Conservation (phyloP, 1,140 invertebrate species). For the Papilio machaon region DNA sequence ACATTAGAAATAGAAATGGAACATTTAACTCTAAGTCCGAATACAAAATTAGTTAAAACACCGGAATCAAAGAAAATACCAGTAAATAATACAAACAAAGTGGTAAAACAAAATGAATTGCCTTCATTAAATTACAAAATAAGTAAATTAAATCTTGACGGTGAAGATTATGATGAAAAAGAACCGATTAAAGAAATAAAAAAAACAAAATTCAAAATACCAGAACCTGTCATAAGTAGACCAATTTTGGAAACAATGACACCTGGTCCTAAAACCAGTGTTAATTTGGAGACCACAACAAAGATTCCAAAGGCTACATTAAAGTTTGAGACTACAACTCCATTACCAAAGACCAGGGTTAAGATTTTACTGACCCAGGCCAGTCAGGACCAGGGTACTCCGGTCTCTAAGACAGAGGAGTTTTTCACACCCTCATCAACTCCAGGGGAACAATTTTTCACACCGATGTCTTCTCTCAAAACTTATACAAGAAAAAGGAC, state of each 20-base stretch:
- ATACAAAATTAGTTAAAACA: constrained; percentile 49
- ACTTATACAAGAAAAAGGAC: constrained; percentile 55
- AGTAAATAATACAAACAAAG: constrained; percentile 43
- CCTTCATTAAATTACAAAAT: constrained; percentile 60
- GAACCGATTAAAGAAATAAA: constrained; percentile 42
- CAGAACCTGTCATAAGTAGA: constrained; percentile 54
- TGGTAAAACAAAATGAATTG: constrained; percentile 62
- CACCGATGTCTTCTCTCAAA: constrained; percentile 59
- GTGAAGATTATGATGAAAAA: constrained; percentile 45
- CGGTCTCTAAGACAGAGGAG: constrained; percentile 45
- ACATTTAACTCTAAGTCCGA: constrained; percentile 52
- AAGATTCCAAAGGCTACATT: background rate
- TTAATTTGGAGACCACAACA: background rate
- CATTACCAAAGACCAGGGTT: constrained; percentile 49
- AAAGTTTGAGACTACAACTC: constrained; percentile 55
- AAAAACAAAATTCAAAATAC: constrained; percentile 64
- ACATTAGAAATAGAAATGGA: constrained; percentile 61
- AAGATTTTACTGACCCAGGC: constrained; percentile 48
- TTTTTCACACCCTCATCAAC: constrained; percentile 65
- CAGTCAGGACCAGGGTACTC: constrained; percentile 28
- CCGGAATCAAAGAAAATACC: constrained; percentile 51
- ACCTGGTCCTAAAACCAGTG: constrained; percentile 41
- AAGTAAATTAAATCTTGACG: constrained; percentile 63
- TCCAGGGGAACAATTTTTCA: constrained; percentile 60
- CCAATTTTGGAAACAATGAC: constrained; percentile 57